Conservation (phyloP, 2,113 vertebrate genomes). For the Pterocles orientalis region DNA sequence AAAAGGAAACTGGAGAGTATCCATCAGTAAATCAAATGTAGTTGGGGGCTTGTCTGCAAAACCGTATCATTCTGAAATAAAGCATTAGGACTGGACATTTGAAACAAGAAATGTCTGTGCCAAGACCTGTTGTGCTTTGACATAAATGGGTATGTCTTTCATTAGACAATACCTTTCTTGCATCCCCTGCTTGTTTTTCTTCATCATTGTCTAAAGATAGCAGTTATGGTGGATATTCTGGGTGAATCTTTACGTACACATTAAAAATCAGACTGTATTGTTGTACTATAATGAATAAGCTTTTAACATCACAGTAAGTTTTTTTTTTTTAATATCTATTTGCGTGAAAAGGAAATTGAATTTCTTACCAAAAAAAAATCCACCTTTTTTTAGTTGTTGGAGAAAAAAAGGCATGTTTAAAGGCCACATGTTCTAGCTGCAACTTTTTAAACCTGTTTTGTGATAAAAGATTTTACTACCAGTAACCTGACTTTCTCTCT, state of each 20-base stretch:
- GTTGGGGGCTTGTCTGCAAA: slow-evolving; percentile 59
- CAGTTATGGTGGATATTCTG: slow-evolving; percentile 21
- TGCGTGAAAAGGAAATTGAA: slow-evolving; percentile 32
- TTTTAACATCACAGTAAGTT: slow-evolving; percentile 9
- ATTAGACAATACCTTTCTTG: slow-evolving; percentile 31
- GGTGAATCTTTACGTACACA: background rate
- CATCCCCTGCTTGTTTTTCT: background rate
- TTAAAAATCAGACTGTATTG: slow-evolving; percentile 46
- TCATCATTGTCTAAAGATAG: slow-evolving; percentile 36
- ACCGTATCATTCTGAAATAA: slow-evolving; percentile 51
- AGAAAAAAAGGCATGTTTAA: background rate
- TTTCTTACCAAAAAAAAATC: slow-evolving; percentile 23
- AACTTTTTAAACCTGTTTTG: background rate
- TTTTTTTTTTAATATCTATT: background rate
- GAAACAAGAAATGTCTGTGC: slow-evolving; percentile 32
- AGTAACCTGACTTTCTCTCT: background rate
- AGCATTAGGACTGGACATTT: slow-evolving; percentile 7
- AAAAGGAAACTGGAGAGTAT: slow-evolving; percentile 74
- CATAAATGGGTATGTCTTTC: slow-evolving; percentile 1
- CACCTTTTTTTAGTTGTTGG: background rate
- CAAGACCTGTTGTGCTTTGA: slow-evolving; percentile 52
- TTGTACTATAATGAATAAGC: slow-evolving; percentile 33
- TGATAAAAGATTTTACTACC: background rate
- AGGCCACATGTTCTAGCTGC: background rate
- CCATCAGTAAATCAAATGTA: slow-evolving; percentile 66